A percentile compares a stretch with the other conserved stretches of the same genome.
Evolutionary conservation across 2,888 invertebrate genomes (phyloP).

Genomic region (Lissocephala sabroskyi): DNA sequence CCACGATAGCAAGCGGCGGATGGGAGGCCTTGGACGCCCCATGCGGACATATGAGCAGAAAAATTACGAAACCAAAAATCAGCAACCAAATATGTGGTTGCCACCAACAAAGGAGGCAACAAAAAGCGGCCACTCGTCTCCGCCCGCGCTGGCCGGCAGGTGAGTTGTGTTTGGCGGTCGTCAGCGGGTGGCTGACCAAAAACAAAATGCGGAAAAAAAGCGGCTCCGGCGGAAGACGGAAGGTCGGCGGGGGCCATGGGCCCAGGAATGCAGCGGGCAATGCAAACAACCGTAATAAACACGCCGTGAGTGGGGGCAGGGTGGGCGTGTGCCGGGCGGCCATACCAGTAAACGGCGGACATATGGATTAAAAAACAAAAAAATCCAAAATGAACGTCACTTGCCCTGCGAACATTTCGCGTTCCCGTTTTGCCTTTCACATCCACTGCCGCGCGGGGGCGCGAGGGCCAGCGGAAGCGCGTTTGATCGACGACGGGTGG

Average conservation of each 20-base stretch:
- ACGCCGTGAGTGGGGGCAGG: conserved; percentile 10
- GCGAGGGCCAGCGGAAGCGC: conserved; percentile 68
- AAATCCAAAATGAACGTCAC: too few species aligned
- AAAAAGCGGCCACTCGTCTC: conserved; percentile 9
- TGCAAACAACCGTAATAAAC: conserved; percentile 37
- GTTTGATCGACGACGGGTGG: too few species aligned
- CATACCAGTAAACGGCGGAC: conserved; percentile 35
- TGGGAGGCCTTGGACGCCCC: not conserved
- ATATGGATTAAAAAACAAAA: not conserved
- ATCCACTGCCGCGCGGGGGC: conserved; percentile 31
- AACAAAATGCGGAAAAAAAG: not conserved
- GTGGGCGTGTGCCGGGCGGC: conserved; percentile 33
- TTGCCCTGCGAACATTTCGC: not conserved
- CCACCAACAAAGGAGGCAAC: conserved; percentile 51
- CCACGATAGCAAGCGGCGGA: conserved; percentile 11
- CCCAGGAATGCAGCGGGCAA: conserved; percentile 7
- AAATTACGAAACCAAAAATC: conserved; percentile 69
- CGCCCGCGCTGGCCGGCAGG: conserved; percentile 25
- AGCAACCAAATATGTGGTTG: conserved; percentile 67
- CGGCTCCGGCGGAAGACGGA: not conserved
- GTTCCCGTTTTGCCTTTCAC: not conserved
- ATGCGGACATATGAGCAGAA: conserved; percentile 39
- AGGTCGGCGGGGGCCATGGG: conserved; percentile 9
- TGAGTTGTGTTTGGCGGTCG: conserved; percentile 44
- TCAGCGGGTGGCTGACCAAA: not conserved